These are phyloP conservation scores for Pavo muticus DNA, from an alignment of 2,113 vertebrate species.

Conservation along the genomic window DNA sequence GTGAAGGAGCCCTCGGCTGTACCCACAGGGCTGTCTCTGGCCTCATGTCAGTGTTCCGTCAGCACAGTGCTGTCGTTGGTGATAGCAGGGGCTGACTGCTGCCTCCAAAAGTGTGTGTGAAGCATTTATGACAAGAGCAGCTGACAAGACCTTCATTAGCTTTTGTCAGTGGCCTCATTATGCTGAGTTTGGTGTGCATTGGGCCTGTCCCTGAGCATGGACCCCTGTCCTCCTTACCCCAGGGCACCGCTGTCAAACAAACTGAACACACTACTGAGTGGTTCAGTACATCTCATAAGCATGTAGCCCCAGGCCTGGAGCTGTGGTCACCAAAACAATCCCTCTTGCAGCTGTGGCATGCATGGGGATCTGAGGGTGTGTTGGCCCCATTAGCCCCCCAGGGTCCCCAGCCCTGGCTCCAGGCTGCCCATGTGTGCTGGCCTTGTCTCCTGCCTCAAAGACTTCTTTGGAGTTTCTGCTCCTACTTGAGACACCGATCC, in stretches of 20 bases:
- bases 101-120: background rate
- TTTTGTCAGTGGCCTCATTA: background rate
- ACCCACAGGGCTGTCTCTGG: background rate
- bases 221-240: background rate
- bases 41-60: background rate
- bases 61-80: background rate
- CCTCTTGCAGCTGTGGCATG: background rate
- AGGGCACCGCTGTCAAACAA: background rate
- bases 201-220: background rate
- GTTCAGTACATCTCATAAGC: background rate
- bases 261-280: accelerated
- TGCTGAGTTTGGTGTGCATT: accelerated
- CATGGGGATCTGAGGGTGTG: accelerated
- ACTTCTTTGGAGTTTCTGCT: background rate
- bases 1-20: background rate
- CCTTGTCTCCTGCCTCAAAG: background rate
- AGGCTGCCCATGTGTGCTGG: background rate
- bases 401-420: background rate
- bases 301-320: background rate
- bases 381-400: accelerated
- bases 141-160: background rate
- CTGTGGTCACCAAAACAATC: no score
- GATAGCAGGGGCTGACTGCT: background rate
- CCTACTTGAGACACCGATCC: accelerated
- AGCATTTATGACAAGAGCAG: background rate